These are phyloP conservation scores for Eriosoma lanigerum DNA, from an alignment of 1,140 invertebrate genomes.

Conservation along the genomic window DNA sequence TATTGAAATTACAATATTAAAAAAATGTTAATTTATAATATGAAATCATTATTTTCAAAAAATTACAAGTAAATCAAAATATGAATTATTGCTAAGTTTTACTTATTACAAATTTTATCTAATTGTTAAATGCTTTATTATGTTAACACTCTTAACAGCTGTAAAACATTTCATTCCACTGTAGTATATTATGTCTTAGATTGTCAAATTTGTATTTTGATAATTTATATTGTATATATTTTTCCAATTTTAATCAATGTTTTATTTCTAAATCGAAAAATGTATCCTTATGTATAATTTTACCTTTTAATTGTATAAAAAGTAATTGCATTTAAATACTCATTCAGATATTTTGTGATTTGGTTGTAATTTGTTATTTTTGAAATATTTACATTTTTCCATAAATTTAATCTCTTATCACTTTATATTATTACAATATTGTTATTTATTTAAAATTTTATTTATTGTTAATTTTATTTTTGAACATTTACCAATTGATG, in stretches of 20 bases:
- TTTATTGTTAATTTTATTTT: slow-evolving; percentile 36
- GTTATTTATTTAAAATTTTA: slow-evolving; percentile 24
- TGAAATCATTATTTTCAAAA: neutral
- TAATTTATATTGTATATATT: neutral
- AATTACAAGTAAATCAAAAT: neutral
- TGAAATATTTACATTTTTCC: neutral
- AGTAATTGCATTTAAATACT: neutral
- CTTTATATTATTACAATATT: slow-evolving; percentile 18
- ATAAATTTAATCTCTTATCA: neutral
- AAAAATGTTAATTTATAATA: neutral
- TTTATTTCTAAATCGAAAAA: neutral
- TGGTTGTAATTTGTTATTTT: slow-evolving; percentile 24
- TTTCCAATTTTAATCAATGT: neutral
- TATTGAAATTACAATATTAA: neutral
- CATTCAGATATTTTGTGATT: neutral
- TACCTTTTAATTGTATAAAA: neutral
- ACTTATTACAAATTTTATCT: slow-evolving; percentile 17
- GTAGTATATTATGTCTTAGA: neutral
- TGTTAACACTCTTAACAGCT: no score
- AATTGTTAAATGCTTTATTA: slow-evolving; percentile 5
- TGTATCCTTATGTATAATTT: neutral
- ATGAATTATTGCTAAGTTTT: neutral
- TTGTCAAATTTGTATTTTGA: neutral
- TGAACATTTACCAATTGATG: neutral
- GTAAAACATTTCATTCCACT: neutral